These are phyloP conservation scores for Oedothorax gibbosus DNA, from an alignment of 1,140 invertebrate genomes.

Conservation along the genomic window DNA sequence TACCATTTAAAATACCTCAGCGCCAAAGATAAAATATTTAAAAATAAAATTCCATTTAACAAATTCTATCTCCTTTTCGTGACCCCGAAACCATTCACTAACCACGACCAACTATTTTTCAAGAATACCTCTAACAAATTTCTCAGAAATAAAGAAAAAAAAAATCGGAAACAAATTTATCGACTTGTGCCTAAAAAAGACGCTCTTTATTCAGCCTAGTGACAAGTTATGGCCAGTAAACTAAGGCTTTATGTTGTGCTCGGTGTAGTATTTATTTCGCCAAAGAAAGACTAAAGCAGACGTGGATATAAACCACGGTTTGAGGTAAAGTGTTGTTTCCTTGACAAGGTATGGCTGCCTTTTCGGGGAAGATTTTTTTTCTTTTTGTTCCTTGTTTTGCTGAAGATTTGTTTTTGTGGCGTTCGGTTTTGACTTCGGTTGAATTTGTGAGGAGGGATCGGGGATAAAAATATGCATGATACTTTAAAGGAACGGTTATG, in stretches of 20 bases:
- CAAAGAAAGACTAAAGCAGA: slow-evolving; percentile 15
- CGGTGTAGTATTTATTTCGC: slow-evolving; percentile 8
- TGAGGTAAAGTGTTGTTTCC: too few species aligned
- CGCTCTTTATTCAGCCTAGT: slow-evolving; percentile 24
- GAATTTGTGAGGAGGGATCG: too few species aligned
- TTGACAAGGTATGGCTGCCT: too few species aligned
- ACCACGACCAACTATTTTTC: slow-evolving; percentile 22
- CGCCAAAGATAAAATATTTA: too few species aligned
- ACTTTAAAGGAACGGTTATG: too few species aligned
- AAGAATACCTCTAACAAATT: not conserved
- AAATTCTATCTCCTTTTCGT: not conserved
- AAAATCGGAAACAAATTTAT: slow-evolving; percentile 27
- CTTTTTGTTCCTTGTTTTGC: too few species aligned
- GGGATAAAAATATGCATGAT: too few species aligned
- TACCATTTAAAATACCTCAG: too few species aligned
- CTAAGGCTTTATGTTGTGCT: slow-evolving; percentile 44
- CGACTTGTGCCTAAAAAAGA: slow-evolving; percentile 6
- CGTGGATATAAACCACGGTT: slow-evolving; percentile 7
- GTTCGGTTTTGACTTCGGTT: too few species aligned
- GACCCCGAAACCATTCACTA: not conserved
- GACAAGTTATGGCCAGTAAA: slow-evolving; percentile 43
- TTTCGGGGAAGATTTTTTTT: too few species aligned
- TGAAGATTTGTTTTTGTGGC: too few species aligned
- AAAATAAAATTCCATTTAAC: slow-evolving; percentile 2
- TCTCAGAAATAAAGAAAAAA: slow-evolving; percentile 18